A percentile compares a stretch with the other conserved stretches of the same genome.
Evolutionary conservation across 2,888 invertebrate species (phyloP).

Genomic region (Hermaeophaga mercurialis): DNA sequence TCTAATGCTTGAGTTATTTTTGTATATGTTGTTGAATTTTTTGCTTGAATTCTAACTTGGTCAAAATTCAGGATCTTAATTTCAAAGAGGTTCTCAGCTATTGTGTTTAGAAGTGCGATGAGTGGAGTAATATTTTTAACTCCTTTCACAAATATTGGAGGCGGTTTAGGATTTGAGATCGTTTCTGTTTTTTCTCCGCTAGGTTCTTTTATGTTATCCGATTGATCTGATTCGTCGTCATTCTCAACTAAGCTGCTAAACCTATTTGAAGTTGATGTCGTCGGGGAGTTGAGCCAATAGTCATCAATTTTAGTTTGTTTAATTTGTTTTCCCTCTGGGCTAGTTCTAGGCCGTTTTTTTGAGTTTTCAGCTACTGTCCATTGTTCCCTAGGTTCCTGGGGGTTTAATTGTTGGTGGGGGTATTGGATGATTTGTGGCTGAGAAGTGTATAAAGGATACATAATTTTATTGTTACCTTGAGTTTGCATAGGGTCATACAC

Average conservation of each 20-base stretch:
- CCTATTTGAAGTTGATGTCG: neutral
- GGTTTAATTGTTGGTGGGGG: too few species aligned
- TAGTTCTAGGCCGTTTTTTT: neutral
- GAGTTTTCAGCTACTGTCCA: neutral
- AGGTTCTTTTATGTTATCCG: neutral
- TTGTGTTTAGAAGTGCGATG: neutral
- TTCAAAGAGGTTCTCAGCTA: neutral
- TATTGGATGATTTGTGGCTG: too few species aligned
- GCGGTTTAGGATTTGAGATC: neutral
- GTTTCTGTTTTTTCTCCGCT: neutral
- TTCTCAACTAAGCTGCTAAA: neutral
- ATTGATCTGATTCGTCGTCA: neutral
- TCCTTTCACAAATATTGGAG: neutral
- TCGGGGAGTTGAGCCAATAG: neutral
- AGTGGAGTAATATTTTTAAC: neutral
- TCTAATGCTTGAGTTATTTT: neutral
- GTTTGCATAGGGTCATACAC: too few species aligned
- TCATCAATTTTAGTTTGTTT: neutral
- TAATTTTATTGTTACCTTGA: too few species aligned
- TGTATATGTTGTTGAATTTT: neutral
- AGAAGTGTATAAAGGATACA: too few species aligned
- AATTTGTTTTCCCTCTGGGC: neutral
- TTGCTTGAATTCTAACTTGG: neutral
- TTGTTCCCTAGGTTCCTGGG: neutral
- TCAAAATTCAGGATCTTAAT: neutral